Evolutionary conservation across 2,113 vertebrate species (phyloP), one percentile per base, ranked within the genome.

Genomic region (Lophotis ruficrista): DNA sequence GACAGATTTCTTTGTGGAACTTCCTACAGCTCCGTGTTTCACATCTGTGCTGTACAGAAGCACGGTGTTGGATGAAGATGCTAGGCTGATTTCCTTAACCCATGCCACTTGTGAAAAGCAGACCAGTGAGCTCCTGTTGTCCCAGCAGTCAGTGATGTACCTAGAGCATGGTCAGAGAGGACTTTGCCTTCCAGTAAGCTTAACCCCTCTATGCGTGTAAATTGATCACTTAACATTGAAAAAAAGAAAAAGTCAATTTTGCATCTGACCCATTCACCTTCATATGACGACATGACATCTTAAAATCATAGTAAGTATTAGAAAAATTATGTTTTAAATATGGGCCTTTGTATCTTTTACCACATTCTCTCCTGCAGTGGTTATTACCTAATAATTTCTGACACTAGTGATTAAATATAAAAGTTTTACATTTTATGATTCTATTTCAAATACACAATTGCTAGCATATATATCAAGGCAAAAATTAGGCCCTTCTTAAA

Each of bases 371-470:
- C 96, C 94, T 96, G 94, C 93, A 73, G 82, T 96, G 80, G 97
- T 98, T 98, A 98, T 98, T 98, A 97, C 96, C 98, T 97, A 98
- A 98, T 98, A 98, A 98, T 98, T 98, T 98, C 97, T 98, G 98
- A 98, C 98, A 98, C 94, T 94, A 86, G 97, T 97, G 97, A 98
- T 98, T 98, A 98, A 98, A 97, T 96, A 96, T 51, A 97, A 93
- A 98, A 98, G 92, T 98, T 98, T 98, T 98, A 97, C 97, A 79
- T 98, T 98, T 98, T 98, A 98, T 96, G 97, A 97, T 98, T 98
- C 96, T 97, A 97, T 98, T 98, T 98, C 97, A 97, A 98, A 98
- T 89, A 98, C 96, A 98, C 98, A 98, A 97, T 97, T 98, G 97
- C 96, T 95, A 93, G 89, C 76, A 56, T 97, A 98, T 98, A 98